Conservation (phyloP, 2,113 vertebrate species). For the Elaphurus davidianus region DNA sequence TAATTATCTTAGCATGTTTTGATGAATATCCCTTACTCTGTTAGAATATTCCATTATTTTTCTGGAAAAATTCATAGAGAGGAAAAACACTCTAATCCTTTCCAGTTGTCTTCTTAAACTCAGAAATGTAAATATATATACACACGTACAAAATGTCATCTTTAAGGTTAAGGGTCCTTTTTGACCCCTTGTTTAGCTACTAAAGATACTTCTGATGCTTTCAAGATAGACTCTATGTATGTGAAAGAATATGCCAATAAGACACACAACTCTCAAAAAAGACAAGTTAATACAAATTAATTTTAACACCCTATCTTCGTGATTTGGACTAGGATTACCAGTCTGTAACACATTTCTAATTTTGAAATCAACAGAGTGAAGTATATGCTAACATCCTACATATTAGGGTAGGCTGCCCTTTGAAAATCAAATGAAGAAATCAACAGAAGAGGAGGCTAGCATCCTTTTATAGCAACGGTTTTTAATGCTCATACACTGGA, state of each 20-base stretch:
- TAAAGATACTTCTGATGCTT: constrained; percentile 21
- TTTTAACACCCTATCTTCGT: not conserved
- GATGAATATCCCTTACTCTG: not conserved
- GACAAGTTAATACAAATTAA: not conserved
- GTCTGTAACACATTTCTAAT: not conserved
- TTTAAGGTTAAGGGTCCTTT: not conserved
- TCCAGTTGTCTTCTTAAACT: not conserved
- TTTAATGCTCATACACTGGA: not conserved
- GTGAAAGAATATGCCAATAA: not conserved
- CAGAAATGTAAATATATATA: not conserved
- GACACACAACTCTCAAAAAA: not conserved
- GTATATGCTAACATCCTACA: not conserved
- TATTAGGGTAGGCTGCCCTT: not conserved
- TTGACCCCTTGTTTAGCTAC: not conserved
- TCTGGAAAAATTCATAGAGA: not conserved
- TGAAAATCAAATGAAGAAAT: not conserved
- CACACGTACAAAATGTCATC: not conserved
- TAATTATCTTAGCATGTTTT: not conserved
- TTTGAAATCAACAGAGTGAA: not conserved
- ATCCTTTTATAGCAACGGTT: not conserved
- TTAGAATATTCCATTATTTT: not conserved
- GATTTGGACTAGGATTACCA: not conserved
- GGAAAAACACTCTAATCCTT: not conserved
- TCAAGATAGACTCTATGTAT: not conserved
- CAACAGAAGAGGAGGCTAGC: not conserved